Evolutionary conservation across 2,888 invertebrate genomes (phyloP), one percentile per base, ranked within the genome.

Genomic region (Erannis defoliaria): DNA sequence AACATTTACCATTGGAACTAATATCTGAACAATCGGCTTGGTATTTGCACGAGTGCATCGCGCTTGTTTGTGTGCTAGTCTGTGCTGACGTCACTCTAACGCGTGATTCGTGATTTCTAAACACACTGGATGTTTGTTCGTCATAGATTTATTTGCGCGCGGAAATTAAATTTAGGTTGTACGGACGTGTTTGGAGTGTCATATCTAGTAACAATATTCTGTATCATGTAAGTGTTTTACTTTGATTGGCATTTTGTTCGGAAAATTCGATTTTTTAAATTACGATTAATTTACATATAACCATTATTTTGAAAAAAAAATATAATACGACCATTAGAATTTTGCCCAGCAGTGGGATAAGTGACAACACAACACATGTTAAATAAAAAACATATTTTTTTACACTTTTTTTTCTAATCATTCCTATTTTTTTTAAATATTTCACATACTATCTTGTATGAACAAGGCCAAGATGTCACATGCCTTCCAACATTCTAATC

Each of bases 1-100:
- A 80, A 80, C 84, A 85, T 84, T 84, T 86, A 82, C 84, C 80
- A 82, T 80, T 78, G 72, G 76, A 81, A 81, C 84, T 84, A 88
- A 88, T 88, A 86, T 84, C 83, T 78, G 85, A 81, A 85, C 86
- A 85, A 85, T 81, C 81, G 78, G 56, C 49, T 64, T 72, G 74
- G 53, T 80, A 74, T 85, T 83, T 84, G 80, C 75, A 70, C 73
- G 65, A 60, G 73, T 76, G 76, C 75, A 77, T 68, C 62, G 70
- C 66, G 55, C 64, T 71, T 80, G 78, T 74, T 73, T 75, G 76
- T 78, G 79, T 78, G 78, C 65, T 60, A 75, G 73, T 73, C 73
- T 76, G 75, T 76, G 77, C 65, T 78, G 80, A 78, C 77, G 71
- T 76, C 76, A 79, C 64, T 65, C 59, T 57, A 58, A 78, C 65